These are phyloP conservation scores for Nothura maculosa DNA, from an alignment of 2,797 vertebrate species.

Conservation along the genomic window DNA sequence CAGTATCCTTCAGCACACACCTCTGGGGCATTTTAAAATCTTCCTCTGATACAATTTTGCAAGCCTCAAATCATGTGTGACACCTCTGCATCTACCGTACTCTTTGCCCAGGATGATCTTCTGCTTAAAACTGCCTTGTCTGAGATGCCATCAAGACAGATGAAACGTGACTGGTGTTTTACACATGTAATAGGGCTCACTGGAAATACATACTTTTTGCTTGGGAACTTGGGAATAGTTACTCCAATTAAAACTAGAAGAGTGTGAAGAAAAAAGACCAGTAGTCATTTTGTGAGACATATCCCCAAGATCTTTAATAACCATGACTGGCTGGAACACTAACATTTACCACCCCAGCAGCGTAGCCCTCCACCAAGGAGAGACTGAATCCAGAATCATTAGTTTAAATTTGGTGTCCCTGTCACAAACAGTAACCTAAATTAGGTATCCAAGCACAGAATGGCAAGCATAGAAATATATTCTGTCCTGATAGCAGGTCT, in stretches of 20 bases:
- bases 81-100: not conserved
- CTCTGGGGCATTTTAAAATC: not conserved
- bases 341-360: not conserved
- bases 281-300: not conserved
- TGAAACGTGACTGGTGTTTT: not conserved
- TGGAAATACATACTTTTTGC: not conserved
- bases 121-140: not conserved
- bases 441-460: slow-evolving; percentile 29
- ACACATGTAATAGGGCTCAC: not conserved
- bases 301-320: not conserved
- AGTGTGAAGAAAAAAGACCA: not conserved
- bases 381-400: not conserved
- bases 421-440: slow-evolving; percentile 39
- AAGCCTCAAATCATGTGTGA: not conserved
- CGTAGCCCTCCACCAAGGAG: not conserved
- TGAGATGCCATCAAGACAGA: not conserved
- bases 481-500: not conserved
- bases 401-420: slow-evolving; percentile 36
- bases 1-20: not conserved
- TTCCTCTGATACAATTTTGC: not conserved
- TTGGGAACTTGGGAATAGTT: not conserved
- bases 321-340: not conserved
- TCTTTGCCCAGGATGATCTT: not conserved
- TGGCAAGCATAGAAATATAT: not conserved
- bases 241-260: slow-evolving; percentile 12